These are phyloP conservation scores for Linepithema humile DNA, from an alignment of 1,140 invertebrate genomes.

Conservation along the genomic window DNA sequence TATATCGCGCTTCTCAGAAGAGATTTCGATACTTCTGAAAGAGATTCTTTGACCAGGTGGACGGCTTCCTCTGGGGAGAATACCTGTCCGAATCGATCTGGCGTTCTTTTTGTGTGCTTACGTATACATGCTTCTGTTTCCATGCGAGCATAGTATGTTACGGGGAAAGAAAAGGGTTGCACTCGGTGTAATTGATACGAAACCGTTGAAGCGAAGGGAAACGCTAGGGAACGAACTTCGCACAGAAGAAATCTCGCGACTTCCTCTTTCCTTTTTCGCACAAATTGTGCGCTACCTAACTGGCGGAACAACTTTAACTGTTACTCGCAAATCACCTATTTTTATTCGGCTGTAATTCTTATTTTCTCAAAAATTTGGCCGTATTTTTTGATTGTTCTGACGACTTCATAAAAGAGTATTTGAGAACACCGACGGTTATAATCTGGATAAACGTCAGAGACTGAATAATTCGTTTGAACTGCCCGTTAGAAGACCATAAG, in stretches of 20 bases:
- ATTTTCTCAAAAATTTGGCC: too few relatives aligned
- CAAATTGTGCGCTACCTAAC: neutral
- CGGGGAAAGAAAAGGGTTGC: constrained; percentile 54
- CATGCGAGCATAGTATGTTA: constrained; percentile 10
- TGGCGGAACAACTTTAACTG: neutral
- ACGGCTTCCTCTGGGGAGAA: neutral
- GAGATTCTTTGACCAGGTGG: neutral
- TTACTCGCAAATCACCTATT: neutral
- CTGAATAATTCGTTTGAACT: constrained; percentile 35
- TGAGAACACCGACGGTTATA: neutral
- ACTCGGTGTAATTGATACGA: constrained; percentile 56
- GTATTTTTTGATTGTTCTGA: neutral
- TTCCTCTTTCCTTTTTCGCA: constrained; percentile 16
- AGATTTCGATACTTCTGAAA: too few relatives aligned
- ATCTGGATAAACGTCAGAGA: neutral
- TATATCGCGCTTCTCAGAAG: neutral
- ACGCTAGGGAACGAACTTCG: constrained; percentile 33
- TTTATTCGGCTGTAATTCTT: too few relatives aligned
- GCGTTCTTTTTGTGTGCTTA: neutral
- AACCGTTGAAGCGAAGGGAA: constrained; percentile 58
- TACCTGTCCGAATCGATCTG: constrained; percentile 28
- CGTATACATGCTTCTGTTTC: neutral
- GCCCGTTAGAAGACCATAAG: neutral
- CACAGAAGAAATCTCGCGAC: constrained; percentile 32
- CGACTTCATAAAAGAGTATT: neutral